phyloP scores from a whole-genome alignment of 1,140 invertebrate genomes.

The Condylostylus longicornis region DNA sequence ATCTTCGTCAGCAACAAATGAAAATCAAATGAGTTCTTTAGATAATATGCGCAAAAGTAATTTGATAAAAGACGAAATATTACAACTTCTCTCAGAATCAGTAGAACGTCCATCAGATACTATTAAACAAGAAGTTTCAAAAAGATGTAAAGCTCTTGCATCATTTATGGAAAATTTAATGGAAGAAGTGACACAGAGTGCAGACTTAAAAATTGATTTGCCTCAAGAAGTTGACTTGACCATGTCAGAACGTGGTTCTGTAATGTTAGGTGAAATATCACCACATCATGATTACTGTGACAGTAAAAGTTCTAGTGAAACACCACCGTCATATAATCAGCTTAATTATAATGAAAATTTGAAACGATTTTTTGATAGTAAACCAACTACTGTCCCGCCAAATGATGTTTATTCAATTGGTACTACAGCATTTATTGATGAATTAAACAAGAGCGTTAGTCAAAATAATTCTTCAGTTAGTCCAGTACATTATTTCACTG shows the following conservation, averaged over 20 bases:
- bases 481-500: constrained; percentile 30
- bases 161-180: constrained; percentile 59
- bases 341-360: constrained; percentile 78
- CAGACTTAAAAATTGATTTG: constrained; percentile 39
- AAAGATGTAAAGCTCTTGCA: constrained; percentile 53
- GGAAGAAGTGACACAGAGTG: constrained; percentile 40
- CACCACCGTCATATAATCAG: constrained; percentile 69
- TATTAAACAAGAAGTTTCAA: constrained; percentile 44
- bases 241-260: constrained; percentile 59
- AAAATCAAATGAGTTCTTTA: constrained; percentile 35
- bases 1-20: constrained; percentile 29
- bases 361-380: constrained; percentile 69
- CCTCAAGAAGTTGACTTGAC: constrained; percentile 36
- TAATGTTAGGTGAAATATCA: constrained; percentile 72
- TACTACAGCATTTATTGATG: too few relatives aligned
- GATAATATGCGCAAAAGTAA: constrained; percentile 44
- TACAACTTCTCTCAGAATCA: constrained; percentile 50
- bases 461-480: constrained; percentile 15
- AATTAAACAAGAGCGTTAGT: too few relatives aligned
- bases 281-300: constrained; percentile 68
- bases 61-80: constrained; percentile 50
- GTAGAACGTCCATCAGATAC: constrained; percentile 40
- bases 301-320: constrained; percentile 66
- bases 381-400: constrained; percentile 46
- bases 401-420: constrained; percentile 14